Evolutionary conservation across 2,797 vertebrate species (phyloP), one percentile per base, ranked within the genome.

Genomic region (Argentina silus): DNA sequence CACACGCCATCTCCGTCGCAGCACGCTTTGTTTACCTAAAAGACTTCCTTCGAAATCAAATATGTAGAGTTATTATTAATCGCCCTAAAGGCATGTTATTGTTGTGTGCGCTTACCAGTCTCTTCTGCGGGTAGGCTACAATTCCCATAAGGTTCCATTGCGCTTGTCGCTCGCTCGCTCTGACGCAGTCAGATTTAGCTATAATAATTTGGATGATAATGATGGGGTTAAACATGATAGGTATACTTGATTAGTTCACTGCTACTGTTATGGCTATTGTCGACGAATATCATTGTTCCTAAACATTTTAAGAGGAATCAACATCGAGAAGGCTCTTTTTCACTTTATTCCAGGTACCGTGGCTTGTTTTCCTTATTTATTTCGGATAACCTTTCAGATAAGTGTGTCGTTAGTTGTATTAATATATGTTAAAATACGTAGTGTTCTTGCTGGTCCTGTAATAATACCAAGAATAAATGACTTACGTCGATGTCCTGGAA

Each of bases 131-230:
- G 44, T 48, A 12, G 27, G 17, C 8, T 57, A 5, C 42, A 91
- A 91, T 88, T 89, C 89, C 91, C 81, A 12, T 65, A 47, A 83
- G 89, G 86, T 89, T 85, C 74, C 66, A 50, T 76, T 79, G 68
- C 82, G 82, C 75, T 82, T 73, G 74, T 76, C 76, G 81, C 69
- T 85, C 79, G 81, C 76, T 81, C 76, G 74, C 83, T 88, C 91
- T 95, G 94, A 94, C 94, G 93, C 94, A 95, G 92, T 93, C 91
- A 81, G 74, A 90, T 93, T 93, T 93, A 92, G 90, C 90, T 91
- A 90, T 91, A 88, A 89, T 5, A 23, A 43, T 70, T 79, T 87
- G 80, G 81, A 78, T 79, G 85, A 81, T 84, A n/a, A 15, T n/a
- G 5, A 43, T 44, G 50, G 14, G 50, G n/a, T 14, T 14, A n/a